Percentiles rank a stretch among this genome's conserved stretches.
phyloP scores from a whole-genome alignment of 1,140 invertebrate genomes.

The Nasonia giraulti region DNA sequence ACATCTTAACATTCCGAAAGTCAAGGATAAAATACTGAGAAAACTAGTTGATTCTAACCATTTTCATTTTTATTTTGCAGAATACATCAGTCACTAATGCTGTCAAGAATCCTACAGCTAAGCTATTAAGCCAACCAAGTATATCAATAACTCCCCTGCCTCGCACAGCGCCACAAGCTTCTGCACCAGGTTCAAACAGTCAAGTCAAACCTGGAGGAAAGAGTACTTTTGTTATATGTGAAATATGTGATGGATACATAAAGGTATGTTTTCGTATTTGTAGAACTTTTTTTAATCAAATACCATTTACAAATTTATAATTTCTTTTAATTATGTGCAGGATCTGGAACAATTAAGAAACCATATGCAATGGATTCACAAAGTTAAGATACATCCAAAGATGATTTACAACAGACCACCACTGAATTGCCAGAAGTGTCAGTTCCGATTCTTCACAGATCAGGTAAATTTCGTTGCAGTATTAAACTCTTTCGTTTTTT shows the following conservation, averaged over 20 bases:
- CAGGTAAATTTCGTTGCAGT: conserved; percentile 66
- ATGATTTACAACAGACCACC: conserved; percentile 96
- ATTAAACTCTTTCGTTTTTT: not conserved
- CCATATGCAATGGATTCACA: conserved; percentile 97
- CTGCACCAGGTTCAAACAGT: conserved; percentile 70
- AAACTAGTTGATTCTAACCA: not conserved
- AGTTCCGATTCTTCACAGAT: conserved; percentile 89
- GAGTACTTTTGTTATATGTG: conserved; percentile 92
- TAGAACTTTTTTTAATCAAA: not conserved
- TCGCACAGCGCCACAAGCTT: conserved; percentile 75
- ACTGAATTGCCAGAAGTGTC: conserved; percentile 96
- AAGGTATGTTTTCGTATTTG: conserved; percentile 75
- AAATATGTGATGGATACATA: conserved; percentile 96
- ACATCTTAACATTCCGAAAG: conserved; percentile 33
- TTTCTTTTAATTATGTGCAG: conserved; percentile 64
- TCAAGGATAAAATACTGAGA: not conserved
- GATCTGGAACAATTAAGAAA: conserved; percentile 93
- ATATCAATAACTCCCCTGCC: conserved; percentile 94
- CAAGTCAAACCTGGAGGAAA: conserved; percentile 77
- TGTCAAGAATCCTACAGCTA: conserved; percentile 72
- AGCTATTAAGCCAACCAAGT: conserved; percentile 84
- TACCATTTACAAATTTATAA: not conserved
- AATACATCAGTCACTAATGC: conserved; percentile 72
- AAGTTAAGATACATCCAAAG: conserved; percentile 96
- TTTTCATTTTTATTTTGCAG: conserved; percentile 65